phyloP scores from a whole-genome alignment of 2,797 vertebrate species.

The Sitta carolinensis region DNA sequence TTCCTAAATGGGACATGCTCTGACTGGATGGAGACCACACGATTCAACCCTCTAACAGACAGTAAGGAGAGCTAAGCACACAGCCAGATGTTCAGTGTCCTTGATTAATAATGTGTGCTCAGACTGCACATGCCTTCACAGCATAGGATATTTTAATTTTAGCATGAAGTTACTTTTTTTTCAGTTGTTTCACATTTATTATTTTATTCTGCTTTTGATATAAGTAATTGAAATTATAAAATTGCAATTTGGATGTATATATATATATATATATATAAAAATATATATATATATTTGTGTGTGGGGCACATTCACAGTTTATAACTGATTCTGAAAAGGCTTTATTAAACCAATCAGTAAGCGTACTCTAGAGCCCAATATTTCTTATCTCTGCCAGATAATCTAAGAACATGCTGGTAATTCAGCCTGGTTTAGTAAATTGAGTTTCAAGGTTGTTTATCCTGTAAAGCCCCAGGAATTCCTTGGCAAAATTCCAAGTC shows the following conservation, averaged over 20 bases:
- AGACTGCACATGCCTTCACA: background rate
- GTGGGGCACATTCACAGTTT: background rate
- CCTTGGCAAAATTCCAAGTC: slow-evolving; percentile 17
- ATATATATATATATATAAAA: background rate
- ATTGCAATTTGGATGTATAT: background rate
- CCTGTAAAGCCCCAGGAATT: background rate
- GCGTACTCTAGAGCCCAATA: background rate
- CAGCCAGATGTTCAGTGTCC: background rate
- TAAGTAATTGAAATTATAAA: background rate
- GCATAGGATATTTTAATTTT: background rate
- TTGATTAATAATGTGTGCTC: background rate
- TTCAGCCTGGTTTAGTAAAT: background rate
- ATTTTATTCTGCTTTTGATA: background rate
- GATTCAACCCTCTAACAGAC: slow-evolving; percentile 76
- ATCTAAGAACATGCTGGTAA: background rate
- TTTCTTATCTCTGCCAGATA: background rate
- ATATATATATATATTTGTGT: too few species aligned
- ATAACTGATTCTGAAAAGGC: background rate
- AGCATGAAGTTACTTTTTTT: background rate
- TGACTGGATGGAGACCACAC: slow-evolving; percentile 68
- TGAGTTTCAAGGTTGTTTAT: background rate
- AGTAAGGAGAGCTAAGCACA: slow-evolving; percentile 70
- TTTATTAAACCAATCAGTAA: background rate
- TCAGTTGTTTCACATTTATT: background rate
- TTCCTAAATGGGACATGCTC: slow-evolving; percentile 63